Base-by-base conservation (phyloP, 2,888 invertebrate genomes). In the Drosophila austrosaltans region DNA sequence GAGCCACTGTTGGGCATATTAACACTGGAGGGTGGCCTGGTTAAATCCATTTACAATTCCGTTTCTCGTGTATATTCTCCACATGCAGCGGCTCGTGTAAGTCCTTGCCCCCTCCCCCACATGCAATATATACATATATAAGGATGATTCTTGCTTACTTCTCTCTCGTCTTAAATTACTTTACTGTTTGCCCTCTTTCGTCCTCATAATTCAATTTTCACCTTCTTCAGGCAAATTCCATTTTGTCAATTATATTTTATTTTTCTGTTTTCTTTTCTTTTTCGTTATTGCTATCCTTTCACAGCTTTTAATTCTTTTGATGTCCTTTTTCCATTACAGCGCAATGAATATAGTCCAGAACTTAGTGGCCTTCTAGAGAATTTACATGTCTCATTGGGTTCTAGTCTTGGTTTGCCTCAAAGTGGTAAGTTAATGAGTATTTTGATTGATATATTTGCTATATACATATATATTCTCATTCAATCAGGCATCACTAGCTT, bases 1-100 rank as follows among this genome's bases (percentile, higher is more conserved):
- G 90, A 90, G 69, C 91, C 89, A 69, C 87, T 92, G 82, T 80
- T 93, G 84, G 93, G 93, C 81, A 91, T 93, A 87, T 87, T 93
- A 80, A 93, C 93, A 72, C 90, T 93, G 59, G 92, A 93, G 87
- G 93, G 93, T 81, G 93, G 93, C 67, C 85, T 93, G 89, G 92
- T 93, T 81, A 93, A 92, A 91, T 93, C 93, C 86, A 93, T 93
- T 90, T 93, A 93, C 87, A 93, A 93, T 91, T 93, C 93, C 68
- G 90, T 93, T 84, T 91, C 93, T 78, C 91, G 93, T 84, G 91
- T 92, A 69, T 92, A 91, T 85, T 92, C 92, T 63, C 92, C 92
- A 54, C 89, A 92, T 79, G 90, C 90, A 70, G 89, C 89, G 64
- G 85, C 85, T 60, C 90, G 90, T 81, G 93, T 92, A 89, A 81